Conservation (phyloP, 2,113 vertebrate species). For the Microcebus ravelobensis region DNA sequence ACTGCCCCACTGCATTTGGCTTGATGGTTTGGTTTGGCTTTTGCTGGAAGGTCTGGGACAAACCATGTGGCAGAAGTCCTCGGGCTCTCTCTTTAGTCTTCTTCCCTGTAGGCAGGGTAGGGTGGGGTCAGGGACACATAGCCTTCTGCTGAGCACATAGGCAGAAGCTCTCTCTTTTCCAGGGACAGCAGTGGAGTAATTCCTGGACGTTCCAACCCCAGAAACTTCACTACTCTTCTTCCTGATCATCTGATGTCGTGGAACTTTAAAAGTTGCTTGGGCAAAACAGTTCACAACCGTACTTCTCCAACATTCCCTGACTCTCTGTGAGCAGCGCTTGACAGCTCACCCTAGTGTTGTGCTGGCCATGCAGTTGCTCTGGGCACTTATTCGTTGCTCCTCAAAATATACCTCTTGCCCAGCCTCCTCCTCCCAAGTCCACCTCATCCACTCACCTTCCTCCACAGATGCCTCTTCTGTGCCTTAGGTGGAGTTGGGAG, state of each 20-base stretch:
- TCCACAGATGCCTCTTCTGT: background rate
- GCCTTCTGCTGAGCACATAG: background rate
- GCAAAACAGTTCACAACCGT: background rate
- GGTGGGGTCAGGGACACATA: background rate
- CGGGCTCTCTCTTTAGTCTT: conserved; percentile 6
- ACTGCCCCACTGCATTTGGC: conserved; percentile 58
- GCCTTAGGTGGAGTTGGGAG: background rate
- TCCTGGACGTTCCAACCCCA: background rate
- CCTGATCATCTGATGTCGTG: background rate
- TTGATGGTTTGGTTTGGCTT: conserved; percentile 80
- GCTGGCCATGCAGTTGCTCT: background rate
- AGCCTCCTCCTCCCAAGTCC: background rate
- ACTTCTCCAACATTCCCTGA: background rate
- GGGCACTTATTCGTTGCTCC: background rate
- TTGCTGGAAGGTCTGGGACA: conserved; percentile 66
- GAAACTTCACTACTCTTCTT: background rate
- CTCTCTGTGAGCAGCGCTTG: background rate
- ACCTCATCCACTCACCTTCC: background rate
- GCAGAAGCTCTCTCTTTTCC: background rate
- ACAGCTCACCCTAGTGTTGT: too few relatives aligned
- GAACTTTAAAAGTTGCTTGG: background rate
- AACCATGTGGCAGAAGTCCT: conserved; percentile 11
- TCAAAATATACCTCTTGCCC: conserved; percentile 36
- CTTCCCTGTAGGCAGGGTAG: conserved; percentile 1
- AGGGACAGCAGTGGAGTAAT: background rate